A percentile compares a stretch with the other conserved stretches of the same genome.
Conservation (phyloP, 2,113 vertebrate species). For the Stomatorhinus ivindoensis region DNA sequence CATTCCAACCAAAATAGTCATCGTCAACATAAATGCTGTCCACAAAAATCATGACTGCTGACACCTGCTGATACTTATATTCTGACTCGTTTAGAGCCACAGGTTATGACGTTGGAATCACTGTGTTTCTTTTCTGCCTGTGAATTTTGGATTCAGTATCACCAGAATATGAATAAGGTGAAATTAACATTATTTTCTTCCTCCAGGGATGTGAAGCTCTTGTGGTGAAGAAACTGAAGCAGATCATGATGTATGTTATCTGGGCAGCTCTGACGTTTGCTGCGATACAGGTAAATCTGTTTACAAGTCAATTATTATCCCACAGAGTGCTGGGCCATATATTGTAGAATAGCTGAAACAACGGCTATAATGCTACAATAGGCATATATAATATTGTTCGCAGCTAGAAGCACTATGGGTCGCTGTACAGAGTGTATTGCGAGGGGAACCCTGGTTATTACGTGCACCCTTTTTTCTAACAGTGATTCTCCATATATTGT, state of each 20-base stretch:
- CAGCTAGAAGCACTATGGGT: too few relatives aligned
- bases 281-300: slow-evolving; percentile 79
- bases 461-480: too few relatives aligned
- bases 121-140: neutral
- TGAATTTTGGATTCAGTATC: neutral
- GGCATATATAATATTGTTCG: neutral
- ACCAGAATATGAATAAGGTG: neutral
- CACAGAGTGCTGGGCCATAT: neutral
- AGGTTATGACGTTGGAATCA: neutral
- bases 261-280: slow-evolving; percentile 91
- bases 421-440: too few relatives aligned
- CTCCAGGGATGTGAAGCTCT: slow-evolving; percentile 87
- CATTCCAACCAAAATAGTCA: neutral
- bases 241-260: slow-evolving; percentile 98
- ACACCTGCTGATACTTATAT: neutral
- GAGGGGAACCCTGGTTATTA: too few relatives aligned
- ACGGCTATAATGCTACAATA: neutral
- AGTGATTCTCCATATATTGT: too few relatives aligned
- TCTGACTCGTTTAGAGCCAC: neutral
- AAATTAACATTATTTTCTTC: neutral
- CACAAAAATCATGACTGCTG: neutral
- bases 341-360: neutral
- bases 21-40: neutral
- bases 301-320: neutral
- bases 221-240: slow-evolving; percentile 92